Conservation (phyloP, 2,797 vertebrate species). For the Thunnus albacares region DNA sequence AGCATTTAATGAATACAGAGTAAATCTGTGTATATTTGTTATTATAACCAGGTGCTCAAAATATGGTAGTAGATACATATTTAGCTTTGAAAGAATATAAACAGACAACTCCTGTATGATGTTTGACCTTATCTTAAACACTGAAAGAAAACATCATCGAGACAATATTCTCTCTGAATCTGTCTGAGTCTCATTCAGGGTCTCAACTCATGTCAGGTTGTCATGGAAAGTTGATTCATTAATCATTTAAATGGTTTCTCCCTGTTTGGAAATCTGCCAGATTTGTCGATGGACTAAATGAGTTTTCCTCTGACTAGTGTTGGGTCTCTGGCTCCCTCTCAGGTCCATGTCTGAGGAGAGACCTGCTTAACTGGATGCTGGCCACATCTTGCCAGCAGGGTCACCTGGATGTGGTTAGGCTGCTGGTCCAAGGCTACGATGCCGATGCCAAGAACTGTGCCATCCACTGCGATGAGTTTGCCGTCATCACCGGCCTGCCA, state of each 20-base stretch:
- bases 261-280: not conserved
- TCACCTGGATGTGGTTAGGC: conserved; percentile 90
- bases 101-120: not conserved
- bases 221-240: not conserved
- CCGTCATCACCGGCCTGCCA: conserved; percentile 90
- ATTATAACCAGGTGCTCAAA: too few species aligned
- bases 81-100: too few species aligned
- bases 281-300: not conserved
- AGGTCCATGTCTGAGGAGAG: conserved; percentile 85
- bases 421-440: conserved; percentile 89
- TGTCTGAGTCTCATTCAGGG: too few species aligned
- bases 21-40: too few species aligned
- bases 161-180: not conserved
- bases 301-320: not conserved
- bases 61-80: too few species aligned
- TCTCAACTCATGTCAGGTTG: not conserved
- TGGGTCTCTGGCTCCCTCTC: not conserved
- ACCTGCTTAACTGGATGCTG: conserved; percentile 94
- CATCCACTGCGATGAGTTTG: conserved; percentile 89
- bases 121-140: not conserved
- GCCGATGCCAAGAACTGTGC: conserved; percentile 91
- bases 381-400: conserved; percentile 92
- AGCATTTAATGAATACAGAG: too few species aligned
- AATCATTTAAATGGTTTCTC: not conserved
- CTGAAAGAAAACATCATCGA: not conserved